Conservation (phyloP, 2,888 invertebrate species). For the Conchocele bisecta region DNA sequence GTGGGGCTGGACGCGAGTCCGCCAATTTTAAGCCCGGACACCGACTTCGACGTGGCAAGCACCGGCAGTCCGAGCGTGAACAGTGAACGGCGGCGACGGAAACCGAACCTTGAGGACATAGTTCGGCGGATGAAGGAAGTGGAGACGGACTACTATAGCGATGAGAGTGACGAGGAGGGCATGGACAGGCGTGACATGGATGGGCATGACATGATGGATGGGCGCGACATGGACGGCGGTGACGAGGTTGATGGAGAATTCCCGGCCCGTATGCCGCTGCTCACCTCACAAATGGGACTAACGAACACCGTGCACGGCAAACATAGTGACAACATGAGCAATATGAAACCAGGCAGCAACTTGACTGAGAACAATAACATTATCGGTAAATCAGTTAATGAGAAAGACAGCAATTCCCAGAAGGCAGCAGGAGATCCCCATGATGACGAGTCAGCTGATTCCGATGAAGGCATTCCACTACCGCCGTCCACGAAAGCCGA, state of each 20-base stretch:
- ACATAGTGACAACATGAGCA: constrained; percentile 6
- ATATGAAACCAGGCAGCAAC: constrained; percentile 7
- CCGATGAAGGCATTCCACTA: constrained; percentile 44
- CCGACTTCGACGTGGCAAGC: constrained; percentile 52
- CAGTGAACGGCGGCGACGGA: constrained; percentile 65
- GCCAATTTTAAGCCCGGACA: constrained; percentile 54
- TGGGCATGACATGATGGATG: constrained; percentile 51
- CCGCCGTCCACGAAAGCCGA: constrained; percentile 52
- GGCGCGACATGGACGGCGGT: constrained; percentile 30
- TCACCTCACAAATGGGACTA: constrained; percentile 33
- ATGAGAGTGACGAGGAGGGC: constrained; percentile 66
- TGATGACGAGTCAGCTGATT: background rate
- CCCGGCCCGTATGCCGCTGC: constrained; percentile 35
- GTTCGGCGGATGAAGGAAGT: constrained; percentile 72
- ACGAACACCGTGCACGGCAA: background rate
- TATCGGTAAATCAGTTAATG: constrained; percentile 33
- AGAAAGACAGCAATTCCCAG: background rate
- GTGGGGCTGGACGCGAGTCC: constrained; percentile 49
- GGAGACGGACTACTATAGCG: constrained; percentile 68
- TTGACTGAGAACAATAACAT: constrained; percentile 53
- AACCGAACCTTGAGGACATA: constrained; percentile 77
- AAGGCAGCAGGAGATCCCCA: background rate
- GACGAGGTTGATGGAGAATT: constrained; percentile 70
- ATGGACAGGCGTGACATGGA: constrained; percentile 38
- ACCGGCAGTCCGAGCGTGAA: constrained; percentile 55